Conservation (phyloP, 1,140 invertebrate genomes). For the Bombus balteatus region DNA sequence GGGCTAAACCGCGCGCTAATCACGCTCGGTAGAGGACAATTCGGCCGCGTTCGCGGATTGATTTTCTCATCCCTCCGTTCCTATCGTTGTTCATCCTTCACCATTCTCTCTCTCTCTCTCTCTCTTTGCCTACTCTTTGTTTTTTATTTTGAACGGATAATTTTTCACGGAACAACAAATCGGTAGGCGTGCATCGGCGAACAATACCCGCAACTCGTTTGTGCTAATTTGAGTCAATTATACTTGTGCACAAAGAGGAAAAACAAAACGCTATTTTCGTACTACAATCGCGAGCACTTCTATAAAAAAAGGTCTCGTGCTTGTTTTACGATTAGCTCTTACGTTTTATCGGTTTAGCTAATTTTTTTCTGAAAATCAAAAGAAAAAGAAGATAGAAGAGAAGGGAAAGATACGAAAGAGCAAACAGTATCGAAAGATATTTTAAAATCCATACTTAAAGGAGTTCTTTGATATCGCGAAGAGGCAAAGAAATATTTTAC, state of each 20-base stretch:
- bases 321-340: neutral
- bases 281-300: neutral
- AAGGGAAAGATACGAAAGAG: neutral
- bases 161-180: neutral
- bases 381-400: neutral
- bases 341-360: neutral
- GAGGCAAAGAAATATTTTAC: neutral
- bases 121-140: neutral
- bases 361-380: neutral
- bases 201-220: neutral
- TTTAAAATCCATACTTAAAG: neutral
- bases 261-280: neutral
- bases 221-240: conserved; percentile 18
- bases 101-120: neutral
- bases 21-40: neutral
- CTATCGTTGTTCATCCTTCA: neutral
- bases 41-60: neutral
- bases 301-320: neutral
- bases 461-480: too few species aligned
- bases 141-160: neutral
- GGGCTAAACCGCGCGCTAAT: conserved; percentile 17
- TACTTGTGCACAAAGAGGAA: neutral
- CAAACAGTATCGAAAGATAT: neutral
- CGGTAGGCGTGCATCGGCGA: neutral
- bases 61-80: neutral